phyloP scores from a whole-genome alignment of 2,113 vertebrate genomes.

The Rhabdomys dilectus region DNA sequence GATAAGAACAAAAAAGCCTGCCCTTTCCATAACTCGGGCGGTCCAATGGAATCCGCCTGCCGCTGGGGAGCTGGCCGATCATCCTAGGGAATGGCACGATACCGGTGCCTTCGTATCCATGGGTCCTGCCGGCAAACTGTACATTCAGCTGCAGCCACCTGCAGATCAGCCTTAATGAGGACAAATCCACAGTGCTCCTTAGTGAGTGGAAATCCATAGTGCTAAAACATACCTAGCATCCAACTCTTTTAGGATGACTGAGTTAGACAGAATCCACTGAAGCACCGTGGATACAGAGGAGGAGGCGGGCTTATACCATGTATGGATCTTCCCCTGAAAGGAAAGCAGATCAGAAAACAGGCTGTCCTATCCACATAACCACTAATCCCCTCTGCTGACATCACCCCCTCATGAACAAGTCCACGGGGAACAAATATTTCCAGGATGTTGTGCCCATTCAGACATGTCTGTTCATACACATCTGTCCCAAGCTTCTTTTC shows the following conservation, averaged over 20 bases:
- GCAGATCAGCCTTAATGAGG: background rate
- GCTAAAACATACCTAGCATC: background rate
- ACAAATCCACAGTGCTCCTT: background rate
- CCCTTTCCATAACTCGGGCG: background rate
- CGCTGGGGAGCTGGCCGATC: background rate
- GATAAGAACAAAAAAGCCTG: conserved; percentile 2
- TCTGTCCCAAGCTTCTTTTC: background rate
- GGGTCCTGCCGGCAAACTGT: background rate
- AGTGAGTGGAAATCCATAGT: background rate
- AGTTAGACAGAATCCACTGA: background rate
- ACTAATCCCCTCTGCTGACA: background rate
- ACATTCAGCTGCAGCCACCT: background rate
- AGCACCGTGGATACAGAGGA: accelerated
- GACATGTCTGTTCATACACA: background rate
- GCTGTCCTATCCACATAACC: background rate
- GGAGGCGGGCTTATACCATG: background rate
- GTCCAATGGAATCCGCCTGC: background rate
- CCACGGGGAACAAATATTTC: background rate
- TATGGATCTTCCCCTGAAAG: background rate
- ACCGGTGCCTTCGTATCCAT: background rate
- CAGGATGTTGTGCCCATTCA: background rate
- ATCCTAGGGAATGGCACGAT: background rate
- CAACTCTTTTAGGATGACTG: background rate
- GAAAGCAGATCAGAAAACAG: background rate
- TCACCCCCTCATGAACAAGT: background rate